Evolutionary conservation across 1,140 invertebrate species (phyloP), one percentile per base, ranked within the genome.

Genomic region (Achroia grisella): DNA sequence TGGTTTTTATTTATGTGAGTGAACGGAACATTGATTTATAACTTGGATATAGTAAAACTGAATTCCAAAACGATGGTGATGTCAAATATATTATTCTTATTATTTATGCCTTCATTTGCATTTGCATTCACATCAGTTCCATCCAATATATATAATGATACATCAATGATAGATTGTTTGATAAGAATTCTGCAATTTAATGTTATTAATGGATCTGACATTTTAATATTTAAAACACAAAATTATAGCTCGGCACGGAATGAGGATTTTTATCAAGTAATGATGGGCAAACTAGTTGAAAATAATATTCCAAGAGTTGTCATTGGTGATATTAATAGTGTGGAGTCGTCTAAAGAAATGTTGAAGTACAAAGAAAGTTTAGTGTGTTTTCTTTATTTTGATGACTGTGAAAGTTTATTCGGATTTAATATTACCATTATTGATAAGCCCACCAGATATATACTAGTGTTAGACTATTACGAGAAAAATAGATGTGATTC

Each of bases 381-480:
- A 23, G 35, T 74, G 2, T 27, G 50, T n/a, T 31, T 65, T 9
- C 17, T 49, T 41, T 52, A 65, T 23, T 45, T 45, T 9, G 45
- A 58, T 13, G 39, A 49, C 8, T 62, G 66, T 44, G 35, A 62
- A 17, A 14, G 28, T n/a, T 34, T 60, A 14, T 50, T 29, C 28
- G 39, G 41, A 0, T 44, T 52, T n/a, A 23, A 55, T 27, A 23
- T 45, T 15, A 23, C 34, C 2, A 37, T 2, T 3, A 39, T 59
- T 15, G 12, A 58, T n/a, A 33, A 54, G 10, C 44, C 35, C 2
- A 47, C 64, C 2, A 66, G 59, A 53, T 64, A 66, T 48, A 44
- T 72, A 13, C 31, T 71, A 0, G 55, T 71, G 8, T 39, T 64
- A 17, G 37, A 52, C 10, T 44, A 57, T 44, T 4, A 13, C 10